Evolutionary conservation across 2,888 invertebrate species (phyloP).

Genomic region (Drosophila tripunctata): DNA sequence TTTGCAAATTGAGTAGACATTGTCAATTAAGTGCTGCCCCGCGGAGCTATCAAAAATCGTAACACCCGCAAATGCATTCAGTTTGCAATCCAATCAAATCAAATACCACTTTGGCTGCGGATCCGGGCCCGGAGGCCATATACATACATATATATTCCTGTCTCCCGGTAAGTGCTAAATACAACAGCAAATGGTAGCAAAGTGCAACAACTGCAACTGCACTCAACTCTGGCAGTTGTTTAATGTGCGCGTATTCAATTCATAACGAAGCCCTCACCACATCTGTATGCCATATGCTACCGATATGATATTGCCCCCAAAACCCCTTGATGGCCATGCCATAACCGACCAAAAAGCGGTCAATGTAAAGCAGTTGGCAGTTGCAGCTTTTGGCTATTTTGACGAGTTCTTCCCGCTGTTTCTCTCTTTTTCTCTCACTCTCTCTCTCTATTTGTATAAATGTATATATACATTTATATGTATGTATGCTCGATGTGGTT

Average conservation of each 20-base stretch:
- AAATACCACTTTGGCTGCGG: slow-evolving; percentile 67
- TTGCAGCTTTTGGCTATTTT: slow-evolving; percentile 43
- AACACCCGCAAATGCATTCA: slow-evolving; percentile 45
- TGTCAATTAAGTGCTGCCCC: slow-evolving; percentile 48
- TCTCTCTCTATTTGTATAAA: too few relatives aligned
- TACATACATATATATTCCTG: slow-evolving; percentile 5
- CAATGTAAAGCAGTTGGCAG: slow-evolving; percentile 32
- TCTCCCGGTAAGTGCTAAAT: neutral
- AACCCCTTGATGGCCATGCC: neutral
- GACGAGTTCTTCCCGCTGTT: slow-evolving; percentile 1
- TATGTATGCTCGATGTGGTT: slow-evolving; percentile 55
- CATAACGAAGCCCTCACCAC: slow-evolving; percentile 64
- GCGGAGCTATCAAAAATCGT: slow-evolving; percentile 59
- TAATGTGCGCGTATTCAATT: slow-evolving; percentile 73
- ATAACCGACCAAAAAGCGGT: slow-evolving; percentile 10
- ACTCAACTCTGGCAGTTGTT: slow-evolving; percentile 53
- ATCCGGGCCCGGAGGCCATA: slow-evolving; percentile 27
- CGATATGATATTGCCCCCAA: neutral
- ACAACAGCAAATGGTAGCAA: neutral
- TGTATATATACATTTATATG: neutral
- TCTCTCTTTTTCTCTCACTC: neutral
- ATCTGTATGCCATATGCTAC: slow-evolving; percentile 18
- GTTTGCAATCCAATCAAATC: slow-evolving; percentile 77
- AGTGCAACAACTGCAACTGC: slow-evolving; percentile 8
- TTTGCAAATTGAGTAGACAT: slow-evolving; percentile 28